Percentiles rank a stretch among this genome's conserved stretches.
These are phyloP conservation scores for Scartelaos histophorus DNA, from an alignment of 2,113 vertebrate species.

Conservation along the genomic window DNA sequence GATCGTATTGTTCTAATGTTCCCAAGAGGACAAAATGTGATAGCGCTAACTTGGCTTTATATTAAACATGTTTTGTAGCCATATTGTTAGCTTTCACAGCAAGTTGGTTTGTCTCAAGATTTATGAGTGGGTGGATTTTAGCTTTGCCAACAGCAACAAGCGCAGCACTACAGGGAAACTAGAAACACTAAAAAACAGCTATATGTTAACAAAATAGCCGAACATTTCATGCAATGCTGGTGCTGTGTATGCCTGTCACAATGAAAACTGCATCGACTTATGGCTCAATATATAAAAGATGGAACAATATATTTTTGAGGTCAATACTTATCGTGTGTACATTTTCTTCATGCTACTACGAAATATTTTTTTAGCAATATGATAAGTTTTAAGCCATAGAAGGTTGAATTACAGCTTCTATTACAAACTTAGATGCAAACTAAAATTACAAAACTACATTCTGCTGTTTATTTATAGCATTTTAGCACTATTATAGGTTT, in stretches of 20 bases:
- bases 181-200: neutral
- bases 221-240: neutral
- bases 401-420: no score
- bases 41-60: conserved; percentile 27
- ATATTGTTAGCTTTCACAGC: neutral
- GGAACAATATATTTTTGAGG: no score
- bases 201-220: neutral
- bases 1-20: conserved; percentile 35
- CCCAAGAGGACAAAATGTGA: conserved; percentile 30
- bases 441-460: no score
- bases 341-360: no score
- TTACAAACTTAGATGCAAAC: no score
- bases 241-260: neutral
- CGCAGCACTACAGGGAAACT: neutral
- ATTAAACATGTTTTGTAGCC: neutral
- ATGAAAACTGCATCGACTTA: no score
- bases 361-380: no score
- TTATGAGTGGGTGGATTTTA: neutral
- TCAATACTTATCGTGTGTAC: no score
- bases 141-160: neutral
- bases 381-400: no score
- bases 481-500: no score
- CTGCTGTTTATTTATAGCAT: no score
- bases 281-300: no score
- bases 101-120: neutral